Evolutionary conservation across 2,888 invertebrate genomes (phyloP), one percentile per base, ranked within the genome.

Genomic region (Nowickia ferox): DNA sequence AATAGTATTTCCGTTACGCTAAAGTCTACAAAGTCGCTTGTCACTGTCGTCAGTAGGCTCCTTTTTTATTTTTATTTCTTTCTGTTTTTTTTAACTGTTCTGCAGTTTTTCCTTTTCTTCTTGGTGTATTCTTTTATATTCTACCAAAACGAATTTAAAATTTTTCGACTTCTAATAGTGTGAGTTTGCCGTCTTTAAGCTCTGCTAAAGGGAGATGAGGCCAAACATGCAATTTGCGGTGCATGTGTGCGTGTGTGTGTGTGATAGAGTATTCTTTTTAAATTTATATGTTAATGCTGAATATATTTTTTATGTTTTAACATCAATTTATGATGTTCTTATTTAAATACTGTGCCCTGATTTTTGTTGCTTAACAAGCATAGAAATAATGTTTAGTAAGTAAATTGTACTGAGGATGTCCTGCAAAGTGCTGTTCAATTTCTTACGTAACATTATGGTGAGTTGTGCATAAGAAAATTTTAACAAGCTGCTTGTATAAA

Each of bases 211-310:
- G 13, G 40, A 11, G n/a, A 15, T 5, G 48, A 30, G 30, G 19
- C 8, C 59, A n/a, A 51, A 17, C 44, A 42, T 15, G 40, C 30
- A 61, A 48, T 17, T 61, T 42, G 13, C 11, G 13, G 17, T 55
- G 55, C 17, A 42, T 17, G 13, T 55, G 17, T 65, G 17, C 57
- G 19, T 57, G n/a, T 38, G 78, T 71, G 51, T 19, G 19, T 6
- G 0, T 30, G 30, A 30, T 6, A 30, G 30, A 30, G 30, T 6
- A 6, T 9, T 17, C 5, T 68, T 81, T 74, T 61, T 61, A 55
- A 83, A 86, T 86, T 83, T 83, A 83, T 86, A 83, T 86, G 86
- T 79, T 83, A 86, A 86, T 86, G 83, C 71, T 85, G n/a, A 30
- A 61, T 83, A 86, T 75, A 79, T 79, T 76, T n/a, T 81, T 84